These are phyloP conservation scores for Oncorhynchus mykiss DNA, from an alignment of 2,113 vertebrate species.

Conservation along the genomic window DNA sequence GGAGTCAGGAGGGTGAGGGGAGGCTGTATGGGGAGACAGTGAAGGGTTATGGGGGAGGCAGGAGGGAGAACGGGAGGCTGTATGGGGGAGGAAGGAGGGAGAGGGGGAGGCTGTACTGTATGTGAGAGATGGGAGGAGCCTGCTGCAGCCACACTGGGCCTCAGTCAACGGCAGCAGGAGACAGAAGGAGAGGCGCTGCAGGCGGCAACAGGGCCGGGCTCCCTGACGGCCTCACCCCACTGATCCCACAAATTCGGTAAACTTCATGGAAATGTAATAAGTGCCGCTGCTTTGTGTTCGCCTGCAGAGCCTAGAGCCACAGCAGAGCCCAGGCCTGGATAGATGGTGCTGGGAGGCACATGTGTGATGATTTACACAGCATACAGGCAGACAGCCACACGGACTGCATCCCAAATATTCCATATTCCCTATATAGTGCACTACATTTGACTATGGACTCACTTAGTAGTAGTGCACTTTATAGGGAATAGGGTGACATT, in stretches of 20 bases:
- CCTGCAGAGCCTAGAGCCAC: slow-evolving; percentile 59
- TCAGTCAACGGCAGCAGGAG: slow-evolving; percentile 1
- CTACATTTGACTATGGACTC: no score
- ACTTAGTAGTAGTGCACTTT: no score
- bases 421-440: no score
- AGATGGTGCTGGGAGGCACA: slow-evolving; percentile 67
- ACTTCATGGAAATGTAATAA: slow-evolving; percentile 82
- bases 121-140: slow-evolving; percentile 57
- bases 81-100: slow-evolving; percentile 47
- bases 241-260: slow-evolving; percentile 78
- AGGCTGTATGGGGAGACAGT: slow-evolving; percentile 48
- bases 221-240: slow-evolving; percentile 66
- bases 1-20: no score
- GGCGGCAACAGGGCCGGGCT: slow-evolving; percentile 55
- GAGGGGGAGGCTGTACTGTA: slow-evolving; percentile 19
- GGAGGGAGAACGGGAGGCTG: slow-evolving; percentile 42
- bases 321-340: slow-evolving; percentile 37
- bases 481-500: no score
- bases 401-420: slow-evolving; percentile 5
- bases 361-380: slow-evolving; percentile 69
- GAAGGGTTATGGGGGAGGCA: slow-evolving; percentile 20
- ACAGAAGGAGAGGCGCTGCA: slow-evolving; percentile 48
- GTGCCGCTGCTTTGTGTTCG: slow-evolving; percentile 71
- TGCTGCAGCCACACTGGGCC: slow-evolving; percentile 47
- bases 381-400: slow-evolving; percentile 20